These are phyloP conservation scores for Grapholita molesta DNA, from an alignment of 1,140 invertebrate species.

Conservation along the genomic window DNA sequence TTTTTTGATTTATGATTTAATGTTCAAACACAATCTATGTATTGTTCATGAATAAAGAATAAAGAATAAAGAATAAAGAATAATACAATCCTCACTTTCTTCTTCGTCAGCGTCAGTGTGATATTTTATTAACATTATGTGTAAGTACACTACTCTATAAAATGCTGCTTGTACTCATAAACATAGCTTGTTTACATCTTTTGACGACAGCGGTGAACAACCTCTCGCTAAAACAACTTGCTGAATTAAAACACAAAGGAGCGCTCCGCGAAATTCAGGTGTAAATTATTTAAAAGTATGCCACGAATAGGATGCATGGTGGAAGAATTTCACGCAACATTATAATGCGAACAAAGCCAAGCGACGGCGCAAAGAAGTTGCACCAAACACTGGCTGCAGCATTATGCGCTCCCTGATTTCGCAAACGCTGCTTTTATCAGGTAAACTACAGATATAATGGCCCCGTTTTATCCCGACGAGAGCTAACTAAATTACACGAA, in stretches of 20 bases:
- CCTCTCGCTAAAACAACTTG: not conserved
- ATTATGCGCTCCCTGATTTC: conserved; percentile 48
- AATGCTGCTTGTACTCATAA: not conserved
- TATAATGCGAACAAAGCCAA: conserved; percentile 38
- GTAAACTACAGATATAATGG: conserved; percentile 49
- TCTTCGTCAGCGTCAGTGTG: too few relatives aligned
- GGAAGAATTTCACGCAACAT: conserved; percentile 42
- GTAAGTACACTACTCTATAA: not conserved
- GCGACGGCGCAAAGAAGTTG: conserved; percentile 35
- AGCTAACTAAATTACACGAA: conserved; percentile 72
- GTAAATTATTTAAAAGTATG: conserved; percentile 9
- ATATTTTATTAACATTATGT: not conserved
- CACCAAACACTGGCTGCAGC: conserved; percentile 29
- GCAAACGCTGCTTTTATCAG: conserved; percentile 42
- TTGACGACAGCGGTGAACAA: not conserved
- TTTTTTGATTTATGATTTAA: too few relatives aligned
- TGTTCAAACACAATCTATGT: too few relatives aligned
- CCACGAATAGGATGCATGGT: conserved; percentile 30
- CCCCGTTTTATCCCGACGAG: conserved; percentile 21
- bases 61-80: too few relatives aligned
- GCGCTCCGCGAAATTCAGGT: not conserved
- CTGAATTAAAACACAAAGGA: not conserved
- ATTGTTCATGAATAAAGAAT: too few relatives aligned
- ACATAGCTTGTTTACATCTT: not conserved
- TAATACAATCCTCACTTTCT: too few relatives aligned